These are phyloP conservation scores for Echiichthys vipera DNA, from an alignment of 2,797 vertebrate species.

Conservation along the genomic window DNA sequence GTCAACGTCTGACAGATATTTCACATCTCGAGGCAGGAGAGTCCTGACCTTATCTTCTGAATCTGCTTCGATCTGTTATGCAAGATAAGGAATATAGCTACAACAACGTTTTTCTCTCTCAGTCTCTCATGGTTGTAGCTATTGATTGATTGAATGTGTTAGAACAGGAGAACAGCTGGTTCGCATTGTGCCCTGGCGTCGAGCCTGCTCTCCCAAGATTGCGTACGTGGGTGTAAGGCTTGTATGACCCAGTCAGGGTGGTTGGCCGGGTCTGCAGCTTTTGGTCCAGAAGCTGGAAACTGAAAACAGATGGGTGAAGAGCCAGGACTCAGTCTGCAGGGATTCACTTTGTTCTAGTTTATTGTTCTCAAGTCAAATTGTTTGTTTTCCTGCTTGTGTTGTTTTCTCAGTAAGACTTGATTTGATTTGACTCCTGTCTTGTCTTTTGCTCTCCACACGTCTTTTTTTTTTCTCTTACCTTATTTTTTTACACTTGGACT, in stretches of 20 bases:
- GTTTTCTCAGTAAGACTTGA: slow-evolving; percentile 35
- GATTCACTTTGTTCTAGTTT: slow-evolving; percentile 43
- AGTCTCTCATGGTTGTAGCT: slow-evolving; percentile 27
- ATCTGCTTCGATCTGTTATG: slow-evolving; percentile 37
- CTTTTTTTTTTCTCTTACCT: background rate
- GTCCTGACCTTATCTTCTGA: background rate
- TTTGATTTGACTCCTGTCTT: slow-evolving; percentile 32
- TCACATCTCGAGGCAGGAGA: slow-evolving; percentile 38
- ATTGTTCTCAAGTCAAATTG: slow-evolving; percentile 41
- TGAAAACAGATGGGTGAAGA: slow-evolving; percentile 63
- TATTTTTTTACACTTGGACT: background rate
- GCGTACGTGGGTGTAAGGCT: slow-evolving; percentile 64
- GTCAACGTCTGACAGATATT: slow-evolving; percentile 25
- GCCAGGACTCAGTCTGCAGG: slow-evolving; percentile 32
- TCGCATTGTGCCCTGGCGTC: slow-evolving; percentile 64
- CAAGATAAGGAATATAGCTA: slow-evolving; percentile 33
- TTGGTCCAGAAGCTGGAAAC: slow-evolving; percentile 54
- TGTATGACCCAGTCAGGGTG: slow-evolving; percentile 52
- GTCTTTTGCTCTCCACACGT: background rate
- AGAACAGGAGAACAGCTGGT: slow-evolving; percentile 72
- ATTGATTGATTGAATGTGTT: slow-evolving; percentile 53
- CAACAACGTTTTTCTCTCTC: background rate
- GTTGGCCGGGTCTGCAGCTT: slow-evolving; percentile 38
- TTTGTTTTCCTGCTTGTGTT: slow-evolving; percentile 33
- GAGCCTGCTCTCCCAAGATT: slow-evolving; percentile 59